Conservation (phyloP, 2,888 invertebrate genomes). For the Aplocera efformata region DNA sequence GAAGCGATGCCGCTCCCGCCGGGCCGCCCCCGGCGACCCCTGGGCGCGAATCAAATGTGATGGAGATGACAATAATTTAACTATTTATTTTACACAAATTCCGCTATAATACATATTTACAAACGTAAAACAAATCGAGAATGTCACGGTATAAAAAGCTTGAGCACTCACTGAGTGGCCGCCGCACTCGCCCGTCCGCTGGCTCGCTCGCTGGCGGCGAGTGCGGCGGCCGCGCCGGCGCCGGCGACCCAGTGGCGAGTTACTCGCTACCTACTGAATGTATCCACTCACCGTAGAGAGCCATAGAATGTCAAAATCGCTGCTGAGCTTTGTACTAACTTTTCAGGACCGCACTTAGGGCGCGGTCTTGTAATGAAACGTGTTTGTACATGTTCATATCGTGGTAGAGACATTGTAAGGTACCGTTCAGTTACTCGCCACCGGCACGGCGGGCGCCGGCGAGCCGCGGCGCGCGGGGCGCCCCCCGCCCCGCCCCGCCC, state of each 20-base stretch:
- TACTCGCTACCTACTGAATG: constrained; percentile 2
- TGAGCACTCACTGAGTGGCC: constrained; percentile 47
- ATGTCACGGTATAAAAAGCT: constrained; percentile 74
- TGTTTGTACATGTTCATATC: no score
- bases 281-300: no score
- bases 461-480: constrained; percentile 14
- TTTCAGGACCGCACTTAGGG: no score
- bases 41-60: constrained; percentile 28
- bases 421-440: constrained; percentile 1
- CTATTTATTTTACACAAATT: constrained; percentile 76
- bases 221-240: constrained; percentile 8
- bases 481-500: constrained; percentile 14
- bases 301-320: no score
- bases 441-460: constrained; percentile 6
- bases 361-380: no score
- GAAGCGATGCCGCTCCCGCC: constrained; percentile 13
- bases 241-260: constrained; percentile 5
- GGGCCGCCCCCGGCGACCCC: not conserved
- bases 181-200: constrained; percentile 10
- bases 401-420: no score
- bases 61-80: constrained; percentile 53
- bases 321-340: no score
- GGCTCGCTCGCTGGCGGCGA: constrained; percentile 9
- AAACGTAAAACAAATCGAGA: constrained; percentile 75
- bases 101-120: constrained; percentile 80